Evolutionary conservation across 2,888 invertebrate species (phyloP), one percentile per base, ranked within the genome.

Genomic region (Lasioglossum zephyrum): DNA sequence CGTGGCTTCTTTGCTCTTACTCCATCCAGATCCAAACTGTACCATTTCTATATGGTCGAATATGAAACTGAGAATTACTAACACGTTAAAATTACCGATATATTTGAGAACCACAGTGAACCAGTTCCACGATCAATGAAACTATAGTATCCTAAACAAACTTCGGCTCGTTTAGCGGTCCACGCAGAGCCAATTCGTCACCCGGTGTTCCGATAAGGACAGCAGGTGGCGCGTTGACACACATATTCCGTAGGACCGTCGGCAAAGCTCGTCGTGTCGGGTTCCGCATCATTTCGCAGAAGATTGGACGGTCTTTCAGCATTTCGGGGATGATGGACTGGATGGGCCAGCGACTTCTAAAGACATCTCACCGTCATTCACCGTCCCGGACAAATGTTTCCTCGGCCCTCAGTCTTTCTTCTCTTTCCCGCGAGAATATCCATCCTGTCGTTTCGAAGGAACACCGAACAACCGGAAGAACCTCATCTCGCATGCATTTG

Each of bases 221-320:
- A 26, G 6, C 13, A 31, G 31, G 60, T 63, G 26, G 26, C 60
- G 16, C 16, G 16, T 63, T 63, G 60, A 63, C 63, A 63, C 16
- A 63, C 26, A 63, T 53, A 53, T 53, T 63, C 13, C 31, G 63
- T 31, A 16, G 63, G 6, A 31, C 31, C 16, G 63, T 63, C 13
- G 16, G 63, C 63, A 47, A 78, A 63, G 41, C 66, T 66, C 22
- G 22, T 31, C 70, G 73, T 76, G 63, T 60, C 60, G 31, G 36
- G 72, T 83, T 82, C 49, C 69, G 84, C 69, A 47, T 78, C 73
- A 77, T 82, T 77, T 74, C 69, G 66, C 69, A 39, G 69, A 73
- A 82, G 77, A 77, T 84, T 69, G 77, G 47, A 73, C 69, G 41
- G 66, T 49, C 66, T 81, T 70, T 78, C 39, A 69, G 63, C 74